phyloP scores from a whole-genome alignment of 2,888 invertebrate species.

The Ariolimax columbianus region DNA sequence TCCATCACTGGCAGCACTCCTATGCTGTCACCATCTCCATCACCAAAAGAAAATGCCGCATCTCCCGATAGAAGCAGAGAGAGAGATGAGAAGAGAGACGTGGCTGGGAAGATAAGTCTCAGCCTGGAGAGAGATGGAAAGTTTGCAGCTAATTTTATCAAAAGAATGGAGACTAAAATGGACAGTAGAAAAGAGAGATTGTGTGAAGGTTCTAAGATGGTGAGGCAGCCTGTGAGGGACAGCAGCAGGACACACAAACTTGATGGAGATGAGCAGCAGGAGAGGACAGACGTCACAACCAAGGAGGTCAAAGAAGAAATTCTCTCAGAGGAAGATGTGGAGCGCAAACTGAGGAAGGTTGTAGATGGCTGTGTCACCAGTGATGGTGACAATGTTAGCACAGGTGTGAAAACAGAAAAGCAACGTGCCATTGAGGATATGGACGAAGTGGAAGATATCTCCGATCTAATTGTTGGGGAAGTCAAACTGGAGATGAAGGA shows the following conservation, averaged over 20 bases:
- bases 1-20: neutral
- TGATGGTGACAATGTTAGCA: neutral
- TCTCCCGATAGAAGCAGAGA: conserved; percentile 17
- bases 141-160: conserved; percentile 38
- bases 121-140: conserved; percentile 40
- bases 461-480: conserved; percentile 44
- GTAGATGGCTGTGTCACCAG: neutral
- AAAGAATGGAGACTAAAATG: conserved; percentile 24
- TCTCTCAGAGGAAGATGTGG: conserved; percentile 31
- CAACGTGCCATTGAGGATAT: conserved; percentile 1
- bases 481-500: conserved; percentile 49
- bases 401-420: conserved; percentile 23
- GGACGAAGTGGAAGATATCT: conserved; percentile 46
- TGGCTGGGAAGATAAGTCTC: neutral
- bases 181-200: neutral
- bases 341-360: neutral
- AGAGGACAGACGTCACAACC: neutral
- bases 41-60: conserved; percentile 27
- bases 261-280: neutral
- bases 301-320: conserved; percentile 39
- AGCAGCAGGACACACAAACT: neutral
- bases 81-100: conserved; percentile 7
- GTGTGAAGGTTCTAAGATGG: neutral
- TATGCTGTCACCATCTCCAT: conserved; percentile 35
- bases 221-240: neutral